Percentiles rank a stretch among this genome's conserved stretches.
Conservation (phyloP, 2,888 invertebrate genomes). For the Agonum fuliginosum region DNA sequence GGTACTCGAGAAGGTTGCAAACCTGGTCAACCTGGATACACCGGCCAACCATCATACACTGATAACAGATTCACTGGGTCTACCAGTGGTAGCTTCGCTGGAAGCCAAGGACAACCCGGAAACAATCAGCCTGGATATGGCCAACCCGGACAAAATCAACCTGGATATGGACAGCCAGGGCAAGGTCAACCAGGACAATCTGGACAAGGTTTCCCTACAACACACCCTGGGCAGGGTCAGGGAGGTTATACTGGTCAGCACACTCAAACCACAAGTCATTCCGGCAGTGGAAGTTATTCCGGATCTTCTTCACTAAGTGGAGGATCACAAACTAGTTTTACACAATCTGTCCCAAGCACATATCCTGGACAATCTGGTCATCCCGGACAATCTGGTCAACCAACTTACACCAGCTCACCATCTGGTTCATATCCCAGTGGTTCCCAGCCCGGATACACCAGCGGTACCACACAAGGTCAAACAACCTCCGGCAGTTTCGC, state of each 20-base stretch:
- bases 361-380: slow-evolving; percentile 15
- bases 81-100: neutral
- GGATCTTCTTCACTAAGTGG: neutral
- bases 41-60: neutral
- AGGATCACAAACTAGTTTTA: neutral
- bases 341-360: slow-evolving; percentile 2
- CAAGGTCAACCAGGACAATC: slow-evolving; percentile 14
- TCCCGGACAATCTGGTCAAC: slow-evolving; percentile 18
- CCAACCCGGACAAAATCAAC: neutral
- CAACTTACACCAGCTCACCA: too few species aligned
- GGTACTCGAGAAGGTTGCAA: neutral
- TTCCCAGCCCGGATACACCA: slow-evolving; percentile 21
- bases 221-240: slow-evolving; percentile 2
- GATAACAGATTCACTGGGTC: neutral
- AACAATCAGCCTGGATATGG: neutral
- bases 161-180: neutral
- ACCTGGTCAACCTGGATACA: neutral
- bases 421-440: neutral
- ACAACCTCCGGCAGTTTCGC: slow-evolving; percentile 27
- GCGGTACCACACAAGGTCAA: slow-evolving; percentile 23
- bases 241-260: neutral
- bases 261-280: neutral
- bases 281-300: neutral
- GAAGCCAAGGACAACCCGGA: neutral
- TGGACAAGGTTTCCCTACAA: too few species aligned